Percentiles rank a stretch among this genome's conserved stretches.
Conservation (phyloP, 2,797 vertebrate species). For the Amniataba percoides region DNA sequence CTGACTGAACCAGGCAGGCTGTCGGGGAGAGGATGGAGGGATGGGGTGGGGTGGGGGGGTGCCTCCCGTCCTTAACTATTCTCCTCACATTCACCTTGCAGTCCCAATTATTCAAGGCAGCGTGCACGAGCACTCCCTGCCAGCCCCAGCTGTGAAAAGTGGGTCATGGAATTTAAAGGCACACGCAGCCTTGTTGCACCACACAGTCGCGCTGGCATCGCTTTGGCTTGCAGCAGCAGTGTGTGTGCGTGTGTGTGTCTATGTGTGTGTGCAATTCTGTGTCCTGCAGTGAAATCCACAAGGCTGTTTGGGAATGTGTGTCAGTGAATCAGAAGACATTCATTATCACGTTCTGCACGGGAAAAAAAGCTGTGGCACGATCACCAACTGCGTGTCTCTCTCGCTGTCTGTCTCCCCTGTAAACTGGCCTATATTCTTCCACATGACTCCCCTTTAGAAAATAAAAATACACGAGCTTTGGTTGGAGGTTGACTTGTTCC, state of each 20-base stretch:
- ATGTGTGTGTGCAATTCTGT: slow-evolving; percentile 33
- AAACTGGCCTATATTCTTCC: slow-evolving; percentile 49
- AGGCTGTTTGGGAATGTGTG: slow-evolving; percentile 59
- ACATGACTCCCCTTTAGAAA: slow-evolving; percentile 36
- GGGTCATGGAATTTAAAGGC: slow-evolving; percentile 87
- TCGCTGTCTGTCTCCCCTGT: slow-evolving; percentile 27
- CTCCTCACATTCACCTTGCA: slow-evolving; percentile 85
- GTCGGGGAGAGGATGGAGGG: background rate
- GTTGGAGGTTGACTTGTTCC: slow-evolving; percentile 23
- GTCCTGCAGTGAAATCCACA: slow-evolving; percentile 60
- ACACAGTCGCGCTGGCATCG: slow-evolving; percentile 5
- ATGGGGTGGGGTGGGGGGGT: slow-evolving; percentile 9
- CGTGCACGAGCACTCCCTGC: slow-evolving; percentile 71
- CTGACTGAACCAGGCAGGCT: slow-evolving; percentile 53
- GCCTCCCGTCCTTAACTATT: slow-evolving; percentile 76
- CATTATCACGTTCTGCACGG: slow-evolving; percentile 35
- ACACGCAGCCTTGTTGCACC: slow-evolving; percentile 57
- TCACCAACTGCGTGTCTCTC: slow-evolving; percentile 7
- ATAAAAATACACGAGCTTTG: slow-evolving; percentile 5
- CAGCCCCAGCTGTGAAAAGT: slow-evolving; percentile 82
- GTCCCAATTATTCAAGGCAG: slow-evolving; percentile 82
- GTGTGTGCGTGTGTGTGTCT: too few relatives aligned
- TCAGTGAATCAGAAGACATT: slow-evolving; percentile 57
- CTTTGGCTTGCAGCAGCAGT: background rate
- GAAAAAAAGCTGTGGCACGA: slow-evolving; percentile 24